Evolutionary conservation across 2,888 invertebrate species (phyloP), one percentile per base, ranked within the genome.

Genomic region (Yponomeuta cagnagella): DNA sequence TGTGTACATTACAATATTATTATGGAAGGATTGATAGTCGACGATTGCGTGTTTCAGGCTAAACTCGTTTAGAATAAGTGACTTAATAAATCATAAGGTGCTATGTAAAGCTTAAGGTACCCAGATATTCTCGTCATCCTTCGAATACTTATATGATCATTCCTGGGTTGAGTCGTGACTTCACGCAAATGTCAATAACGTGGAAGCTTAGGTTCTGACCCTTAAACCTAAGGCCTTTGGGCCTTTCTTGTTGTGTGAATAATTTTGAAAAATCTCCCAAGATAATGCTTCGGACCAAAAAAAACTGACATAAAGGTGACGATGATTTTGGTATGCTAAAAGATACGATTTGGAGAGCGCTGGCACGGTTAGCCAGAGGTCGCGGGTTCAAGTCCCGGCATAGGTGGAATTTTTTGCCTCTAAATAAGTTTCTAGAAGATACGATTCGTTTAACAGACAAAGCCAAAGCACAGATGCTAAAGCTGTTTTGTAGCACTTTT

Each of bases 121-220:
- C 52, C 5, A 3, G 15, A 12, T 58, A 15, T 58, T 58, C 3
- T 15, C 12, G 6, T 58, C 52, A 15, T 12, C 15, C 52, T 58
- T 58, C 52, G 52, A 12, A 15, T 12, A 58, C 15, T 58, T 15
- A 67, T 37, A 15, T 67, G 5, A 43, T 10, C 6, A 43, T 37
- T 15, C 67, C 15, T 9, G 67, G 43, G 10, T 33, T 15, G 43
- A 3, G 43, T 43, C 67, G 67, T 67, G 43, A 67, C 67, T 67
- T 33, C n/a, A 37, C 10, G 37, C 2, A 67, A 67, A 67, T 67
- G 67, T 67, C n/a, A 67, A 15, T 64, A 58, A 58, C 52, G 52
- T 58, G 52, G 52, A 58, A 15, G 15, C 52, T 15, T 58, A 43
- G 43, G 43, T 43, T 43, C 8, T 58, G 8, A 58, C 15, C 52